A percentile compares a stretch with the other conserved stretches of the same genome.
Conservation (phyloP, 2,888 invertebrate species). For the Drosophila ustulata region DNA sequence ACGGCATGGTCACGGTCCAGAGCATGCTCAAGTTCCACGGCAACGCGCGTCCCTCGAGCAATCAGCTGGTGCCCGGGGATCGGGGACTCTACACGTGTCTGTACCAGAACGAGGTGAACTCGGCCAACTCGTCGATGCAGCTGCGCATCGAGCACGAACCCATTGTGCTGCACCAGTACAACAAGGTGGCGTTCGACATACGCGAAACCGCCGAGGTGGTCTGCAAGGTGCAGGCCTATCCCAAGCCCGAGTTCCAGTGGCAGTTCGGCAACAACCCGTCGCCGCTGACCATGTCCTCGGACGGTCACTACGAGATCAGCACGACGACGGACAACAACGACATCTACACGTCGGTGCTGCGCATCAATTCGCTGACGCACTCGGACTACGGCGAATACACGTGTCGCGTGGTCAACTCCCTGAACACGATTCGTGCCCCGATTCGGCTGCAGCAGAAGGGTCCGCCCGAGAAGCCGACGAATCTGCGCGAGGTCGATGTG, state of each 20-base stretch:
- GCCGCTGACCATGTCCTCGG: slow-evolving; percentile 91
- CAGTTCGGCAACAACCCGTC: slow-evolving; percentile 91
- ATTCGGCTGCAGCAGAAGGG: slow-evolving; percentile 94
- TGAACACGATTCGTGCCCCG: slow-evolving; percentile 91
- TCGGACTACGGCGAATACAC: slow-evolving; percentile 96
- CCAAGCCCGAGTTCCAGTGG: slow-evolving; percentile 97
- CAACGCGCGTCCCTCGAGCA: slow-evolving; percentile 90
- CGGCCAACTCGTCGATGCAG: slow-evolving; percentile 95
- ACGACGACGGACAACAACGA: slow-evolving; percentile 93
- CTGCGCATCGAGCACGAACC: slow-evolving; percentile 96
- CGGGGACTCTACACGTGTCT: slow-evolving; percentile 94
- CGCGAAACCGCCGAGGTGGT: slow-evolving; percentile 94
- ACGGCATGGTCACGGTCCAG: slow-evolving; percentile 92
- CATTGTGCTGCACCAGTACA: slow-evolving; percentile 93
- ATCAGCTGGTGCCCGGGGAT: slow-evolving; percentile 92
- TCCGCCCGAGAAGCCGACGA: slow-evolving; percentile 93
- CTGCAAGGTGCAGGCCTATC: slow-evolving; percentile 96
- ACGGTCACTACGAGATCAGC: slow-evolving; percentile 94
- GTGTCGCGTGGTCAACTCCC: slow-evolving; percentile 93
- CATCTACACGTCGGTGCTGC: slow-evolving; percentile 92
- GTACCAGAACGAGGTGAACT: slow-evolving; percentile 95
- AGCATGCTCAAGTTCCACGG: slow-evolving; percentile 93
- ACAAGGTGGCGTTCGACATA: slow-evolving; percentile 94
- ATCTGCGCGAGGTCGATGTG: slow-evolving; percentile 89
- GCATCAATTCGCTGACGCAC: slow-evolving; percentile 90